Evolutionary conservation across 2,888 invertebrate species (phyloP).

Genomic region (Parnassius orleans): DNA sequence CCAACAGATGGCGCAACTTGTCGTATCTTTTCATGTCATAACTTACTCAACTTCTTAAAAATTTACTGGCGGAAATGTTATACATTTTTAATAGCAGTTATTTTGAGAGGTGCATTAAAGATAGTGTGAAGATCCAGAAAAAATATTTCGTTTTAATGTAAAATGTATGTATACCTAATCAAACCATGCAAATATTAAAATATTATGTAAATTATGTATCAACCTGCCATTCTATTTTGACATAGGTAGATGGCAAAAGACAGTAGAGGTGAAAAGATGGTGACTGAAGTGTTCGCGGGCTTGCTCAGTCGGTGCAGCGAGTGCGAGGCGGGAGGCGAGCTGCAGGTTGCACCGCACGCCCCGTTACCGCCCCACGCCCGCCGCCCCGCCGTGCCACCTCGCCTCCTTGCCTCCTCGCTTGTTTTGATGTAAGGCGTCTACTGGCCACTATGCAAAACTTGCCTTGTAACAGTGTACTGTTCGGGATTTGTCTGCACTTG

Average conservation of each 20-base stretch:
- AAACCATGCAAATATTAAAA: no score
- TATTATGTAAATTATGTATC: no score
- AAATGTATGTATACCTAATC: no score
- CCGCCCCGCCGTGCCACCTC: conserved; percentile 40
- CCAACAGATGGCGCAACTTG: conserved; percentile 63
- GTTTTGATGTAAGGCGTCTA: conserved; percentile 78
- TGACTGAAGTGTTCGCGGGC: conserved; percentile 23
- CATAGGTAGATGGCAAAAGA: no score
- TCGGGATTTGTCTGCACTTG: conserved; percentile 46
- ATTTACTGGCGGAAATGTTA: no score
- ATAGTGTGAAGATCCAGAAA: no score
- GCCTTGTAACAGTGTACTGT: conserved; percentile 22
- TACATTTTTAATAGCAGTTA: no score
- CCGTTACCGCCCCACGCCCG: conserved; percentile 64
- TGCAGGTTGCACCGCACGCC: conserved; percentile 66
- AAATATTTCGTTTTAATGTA: no score
- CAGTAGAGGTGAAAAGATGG: conserved; percentile 27
- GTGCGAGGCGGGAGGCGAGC: conserved; percentile 41
- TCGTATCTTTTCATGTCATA: conserved; percentile 28
- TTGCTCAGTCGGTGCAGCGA: conserved; percentile 55
- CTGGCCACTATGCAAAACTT: conserved; percentile 70
- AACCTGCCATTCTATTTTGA: no score
- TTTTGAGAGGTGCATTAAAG: no score
- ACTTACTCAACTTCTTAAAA: no score
- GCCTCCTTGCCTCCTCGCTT: conserved; percentile 65